A percentile compares a stretch with the other conserved stretches of the same genome.
Evolutionary conservation across 2,113 vertebrate species (phyloP).

Genomic region (Herpailurus yagouaroundi): DNA sequence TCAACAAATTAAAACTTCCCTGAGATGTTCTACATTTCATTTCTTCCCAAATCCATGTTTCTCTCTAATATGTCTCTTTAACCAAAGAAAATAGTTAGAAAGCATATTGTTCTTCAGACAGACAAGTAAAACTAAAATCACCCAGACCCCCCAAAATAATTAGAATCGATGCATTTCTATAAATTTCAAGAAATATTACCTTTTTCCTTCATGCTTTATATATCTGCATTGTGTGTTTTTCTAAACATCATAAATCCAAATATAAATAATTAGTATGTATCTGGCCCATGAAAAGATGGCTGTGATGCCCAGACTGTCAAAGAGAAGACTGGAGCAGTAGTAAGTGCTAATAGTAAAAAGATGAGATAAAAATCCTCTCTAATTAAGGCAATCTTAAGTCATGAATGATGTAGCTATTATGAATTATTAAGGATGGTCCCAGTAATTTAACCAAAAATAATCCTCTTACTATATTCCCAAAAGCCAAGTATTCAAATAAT

Average conservation of each 20-base stretch:
- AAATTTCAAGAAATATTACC: neutral
- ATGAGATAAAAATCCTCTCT: constrained; percentile 22
- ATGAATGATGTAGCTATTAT: constrained; percentile 57
- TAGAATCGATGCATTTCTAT: neutral
- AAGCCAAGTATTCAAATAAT: constrained; percentile 52
- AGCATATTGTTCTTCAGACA: neutral
- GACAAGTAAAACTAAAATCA: constrained; percentile 14
- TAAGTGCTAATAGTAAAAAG: constrained; percentile 21
- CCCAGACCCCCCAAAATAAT: neutral
- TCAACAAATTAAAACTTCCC: neutral
- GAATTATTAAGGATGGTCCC: constrained; percentile 51
- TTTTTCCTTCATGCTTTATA: neutral
- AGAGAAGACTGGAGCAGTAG: neutral
- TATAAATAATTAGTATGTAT: neutral
- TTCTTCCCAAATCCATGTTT: neutral
- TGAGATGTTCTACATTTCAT: neutral
- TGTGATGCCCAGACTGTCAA: neutral
- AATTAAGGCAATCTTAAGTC: constrained; percentile 60
- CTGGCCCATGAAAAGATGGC: neutral
- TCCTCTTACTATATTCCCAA: constrained; percentile 52
- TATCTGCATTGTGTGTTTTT: neutral
- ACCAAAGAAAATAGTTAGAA: neutral
- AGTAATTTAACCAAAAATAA: constrained; percentile 66
- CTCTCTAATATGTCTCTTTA: neutral
- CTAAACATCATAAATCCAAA: neutral